Percentiles rank a stretch among this genome's conserved stretches.
Conservation (phyloP, 2,113 vertebrate genomes). For the Lasiurus cinereus region DNA sequence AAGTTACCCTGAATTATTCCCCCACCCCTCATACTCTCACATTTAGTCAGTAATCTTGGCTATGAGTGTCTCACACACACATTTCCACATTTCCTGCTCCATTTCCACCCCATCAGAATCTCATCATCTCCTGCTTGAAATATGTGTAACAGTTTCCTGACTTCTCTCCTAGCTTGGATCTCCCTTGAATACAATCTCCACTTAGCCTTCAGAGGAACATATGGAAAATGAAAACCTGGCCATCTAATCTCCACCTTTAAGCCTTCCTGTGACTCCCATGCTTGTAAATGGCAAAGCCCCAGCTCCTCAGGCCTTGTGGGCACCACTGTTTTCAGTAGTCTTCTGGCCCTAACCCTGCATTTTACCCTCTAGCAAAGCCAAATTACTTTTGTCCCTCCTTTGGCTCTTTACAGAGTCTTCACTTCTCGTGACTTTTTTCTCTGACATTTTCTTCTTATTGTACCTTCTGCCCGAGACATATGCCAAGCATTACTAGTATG, state of each 20-base stretch:
- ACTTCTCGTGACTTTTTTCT: neutral
- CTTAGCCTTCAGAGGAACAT: neutral
- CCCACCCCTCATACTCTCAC: neutral
- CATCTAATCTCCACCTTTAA: too few relatives aligned
- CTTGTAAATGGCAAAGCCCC: neutral
- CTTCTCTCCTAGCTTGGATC: neutral
- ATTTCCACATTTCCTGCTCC: neutral
- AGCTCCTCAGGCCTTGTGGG: accelerated
- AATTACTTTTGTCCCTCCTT: neutral
- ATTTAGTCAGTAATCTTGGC: neutral
- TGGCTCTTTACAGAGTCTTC: neutral
- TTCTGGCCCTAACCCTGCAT: neutral
- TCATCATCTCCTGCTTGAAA: neutral
- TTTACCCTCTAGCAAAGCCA: neutral
- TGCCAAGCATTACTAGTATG: too few relatives aligned
- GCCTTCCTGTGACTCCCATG: accelerated
- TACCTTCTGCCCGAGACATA: neutral
- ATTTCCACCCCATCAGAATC: too few relatives aligned
- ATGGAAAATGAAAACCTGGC: neutral
- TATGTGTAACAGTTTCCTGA: neutral
- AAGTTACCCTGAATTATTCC: neutral
- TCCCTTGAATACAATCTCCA: neutral
- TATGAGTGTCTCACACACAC: neutral
- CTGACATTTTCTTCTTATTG: neutral
- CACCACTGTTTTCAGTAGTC: accelerated